These are phyloP conservation scores for Danio rerio DNA, from an alignment of 2,113 vertebrate genomes.

Conservation along the genomic window GRCz12tu NC_133193.1:46523501-46524000, in stretches of 20 bases:
- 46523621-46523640: not conserved
- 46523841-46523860: not conserved
- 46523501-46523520: too few relatives aligned
- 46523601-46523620: not conserved
- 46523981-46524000: too few relatives aligned
- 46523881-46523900: not conserved
- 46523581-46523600: not conserved
- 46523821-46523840: not conserved
- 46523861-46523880: not conserved
- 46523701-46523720: not conserved
- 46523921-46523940: not conserved
- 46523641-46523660: not conserved
- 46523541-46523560: not conserved
- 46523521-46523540: not conserved
- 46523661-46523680: constrained; percentile 8
- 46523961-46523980: too few relatives aligned
- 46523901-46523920: not conserved
- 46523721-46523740: not conserved
- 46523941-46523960: not conserved
- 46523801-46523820: not conserved
- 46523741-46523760: not conserved
- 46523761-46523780: not conserved
- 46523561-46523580: not conserved
- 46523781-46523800: not conserved
- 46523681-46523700: constrained; percentile 4